These are phyloP conservation scores for Sebastiscus albofasciatus DNA, from an alignment of 2,797 vertebrate genomes.

Conservation along the genomic window DNA sequence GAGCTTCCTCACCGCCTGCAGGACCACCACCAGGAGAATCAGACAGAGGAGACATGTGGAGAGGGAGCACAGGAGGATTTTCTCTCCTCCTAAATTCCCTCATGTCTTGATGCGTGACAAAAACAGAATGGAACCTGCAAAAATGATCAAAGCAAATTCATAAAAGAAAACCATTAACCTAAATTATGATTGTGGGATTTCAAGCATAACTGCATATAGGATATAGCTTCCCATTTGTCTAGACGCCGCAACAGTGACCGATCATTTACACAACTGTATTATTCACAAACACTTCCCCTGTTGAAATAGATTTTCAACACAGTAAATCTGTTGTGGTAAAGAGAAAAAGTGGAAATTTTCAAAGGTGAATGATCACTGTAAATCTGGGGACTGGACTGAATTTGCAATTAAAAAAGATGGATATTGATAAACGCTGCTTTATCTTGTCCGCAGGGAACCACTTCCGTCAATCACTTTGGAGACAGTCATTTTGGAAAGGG, in stretches of 20 bases:
- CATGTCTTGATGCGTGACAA: background rate
- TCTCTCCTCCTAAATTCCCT: background rate
- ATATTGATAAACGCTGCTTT: background rate
- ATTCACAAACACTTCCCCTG: background rate
- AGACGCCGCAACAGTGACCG: background rate
- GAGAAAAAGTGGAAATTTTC: background rate
- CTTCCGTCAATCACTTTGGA: no score
- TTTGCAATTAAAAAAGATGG: background rate
- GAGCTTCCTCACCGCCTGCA: no score
- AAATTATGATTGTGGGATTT: conserved; percentile 2
- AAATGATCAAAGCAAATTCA: background rate
- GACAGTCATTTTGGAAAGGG: no score
- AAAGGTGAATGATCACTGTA: background rate
- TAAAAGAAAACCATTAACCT: background rate
- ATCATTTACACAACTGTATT: background rate
- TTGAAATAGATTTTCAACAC: background rate
- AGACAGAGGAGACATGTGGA: no score
- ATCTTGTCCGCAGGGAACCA: no score
- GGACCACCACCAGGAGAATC: no score
- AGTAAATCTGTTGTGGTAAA: background rate
- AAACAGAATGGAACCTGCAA: conserved; percentile 1
- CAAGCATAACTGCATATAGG: no score
- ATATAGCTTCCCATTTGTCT: no score
- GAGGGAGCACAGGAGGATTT: background rate
- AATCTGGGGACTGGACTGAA: background rate